Base-by-base conservation (phyloP, 2,888 invertebrate genomes). In the Tetrapedia diversipes region DNA sequence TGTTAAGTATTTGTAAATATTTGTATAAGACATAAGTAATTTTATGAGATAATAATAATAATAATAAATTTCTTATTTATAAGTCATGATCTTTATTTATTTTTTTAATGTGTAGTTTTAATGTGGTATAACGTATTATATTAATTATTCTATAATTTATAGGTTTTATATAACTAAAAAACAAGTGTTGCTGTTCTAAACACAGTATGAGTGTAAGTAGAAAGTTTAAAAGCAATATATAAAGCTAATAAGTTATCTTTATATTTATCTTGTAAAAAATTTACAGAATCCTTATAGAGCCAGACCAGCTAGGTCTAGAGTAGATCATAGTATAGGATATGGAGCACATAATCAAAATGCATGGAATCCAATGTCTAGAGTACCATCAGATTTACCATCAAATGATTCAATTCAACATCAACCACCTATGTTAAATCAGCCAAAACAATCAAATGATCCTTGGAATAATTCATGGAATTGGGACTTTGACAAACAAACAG, bases 381-480 rank as follows among this genome's bases (percentile, higher is more conserved):
- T 68, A 24, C 82, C 86, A n/a, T 70, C 86, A 4, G 79, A 81
- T 22, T 47, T 86, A n/a, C 77, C 79, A 11, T 16, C 80, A 0
- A 87, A 82, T 70, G 83, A 86, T 68, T 49, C 80, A 2, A 76
- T 83, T 43, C 84, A 86, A 53, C 82, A 80, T 67, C 85, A 82
- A 63, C 75, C 84, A n/a, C 56, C 84, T 3, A 14, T 57, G 24
- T 34, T 59, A 6, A 81, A 77, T 67, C 82, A 84, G 19, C 56
- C 82, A 0, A 78, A 79, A 63, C 78, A 78, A 29, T 7, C 67
- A 0, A 73, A 22, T 6, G 77, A 82, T 80, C 75, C 90, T 14
- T 91, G 91, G 90, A 91, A 90, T 75, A 91, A 91, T 82, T 88
- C 91, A 0, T 91, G 91, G 91, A 89, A 91, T 64, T 91, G 91